Evolutionary conservation across 2,888 invertebrate species (phyloP).

Genomic region (Frankliniella fusca): DNA sequence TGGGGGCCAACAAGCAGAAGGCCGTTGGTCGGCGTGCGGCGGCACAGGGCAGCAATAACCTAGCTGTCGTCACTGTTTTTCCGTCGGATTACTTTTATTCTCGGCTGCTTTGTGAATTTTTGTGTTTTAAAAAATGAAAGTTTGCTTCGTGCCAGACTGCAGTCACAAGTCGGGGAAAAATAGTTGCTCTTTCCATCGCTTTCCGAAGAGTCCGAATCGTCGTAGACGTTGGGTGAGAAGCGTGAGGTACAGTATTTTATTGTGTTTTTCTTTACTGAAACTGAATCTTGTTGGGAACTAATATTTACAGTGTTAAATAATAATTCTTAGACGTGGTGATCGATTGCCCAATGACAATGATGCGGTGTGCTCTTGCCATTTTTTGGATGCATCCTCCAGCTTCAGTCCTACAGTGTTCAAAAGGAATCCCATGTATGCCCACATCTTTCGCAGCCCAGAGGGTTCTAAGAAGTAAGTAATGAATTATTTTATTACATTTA

Average conservation of each 20-base stretch:
- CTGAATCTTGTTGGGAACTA: too few relatives aligned
- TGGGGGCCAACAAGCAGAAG: too few relatives aligned
- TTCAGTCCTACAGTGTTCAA: neutral
- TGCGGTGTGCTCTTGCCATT: neutral
- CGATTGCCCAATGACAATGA: neutral
- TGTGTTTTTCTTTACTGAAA: too few relatives aligned
- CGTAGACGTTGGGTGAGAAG: too few relatives aligned
- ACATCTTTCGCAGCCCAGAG: neutral
- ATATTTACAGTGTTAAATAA: neutral
- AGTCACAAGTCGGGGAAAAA: too few relatives aligned
- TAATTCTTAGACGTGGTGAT: neutral
- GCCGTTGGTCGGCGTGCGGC: neutral
- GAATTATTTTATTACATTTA: neutral
- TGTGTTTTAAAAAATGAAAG: too few relatives aligned
- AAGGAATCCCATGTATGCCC: neutral
- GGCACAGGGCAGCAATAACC: neutral
- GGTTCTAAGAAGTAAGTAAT: neutral
- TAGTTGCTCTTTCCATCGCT: too few relatives aligned
- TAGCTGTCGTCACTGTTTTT: neutral
- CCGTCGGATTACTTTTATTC: too few relatives aligned
- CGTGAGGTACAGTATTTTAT: too few relatives aligned
- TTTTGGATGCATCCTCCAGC: neutral
- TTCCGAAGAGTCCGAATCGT: too few relatives aligned
- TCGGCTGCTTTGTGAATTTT: too few relatives aligned
- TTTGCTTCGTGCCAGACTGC: too few relatives aligned